A percentile compares a stretch with the other conserved stretches of the same genome.
Conservation (phyloP, 2,113 vertebrate species). For the Solea solea region DNA sequence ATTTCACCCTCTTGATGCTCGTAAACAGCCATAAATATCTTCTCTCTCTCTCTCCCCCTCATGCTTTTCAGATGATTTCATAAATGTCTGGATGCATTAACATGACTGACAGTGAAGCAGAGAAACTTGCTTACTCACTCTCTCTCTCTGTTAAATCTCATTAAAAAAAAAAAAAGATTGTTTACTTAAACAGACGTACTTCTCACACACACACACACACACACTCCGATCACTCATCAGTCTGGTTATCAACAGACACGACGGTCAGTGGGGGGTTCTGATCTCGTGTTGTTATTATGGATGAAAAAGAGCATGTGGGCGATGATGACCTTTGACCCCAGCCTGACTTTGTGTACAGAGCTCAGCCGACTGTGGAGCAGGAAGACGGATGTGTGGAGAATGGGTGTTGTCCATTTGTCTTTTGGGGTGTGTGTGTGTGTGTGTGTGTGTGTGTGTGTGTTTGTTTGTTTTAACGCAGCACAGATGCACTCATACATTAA, state of each 20-base stretch:
- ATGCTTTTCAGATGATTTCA: conserved; percentile 7
- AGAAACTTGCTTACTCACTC: neutral
- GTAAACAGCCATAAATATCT: conserved; percentile 7
- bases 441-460: neutral
- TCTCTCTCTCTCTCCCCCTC: neutral
- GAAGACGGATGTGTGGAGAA: neutral
- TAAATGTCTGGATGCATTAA: neutral
- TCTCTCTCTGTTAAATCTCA: neutral
- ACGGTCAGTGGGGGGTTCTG: conserved; percentile 15
- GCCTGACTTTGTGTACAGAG: conserved; percentile 24
- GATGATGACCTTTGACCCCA: conserved; percentile 31
- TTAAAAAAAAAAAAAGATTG: neutral
- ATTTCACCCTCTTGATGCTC: neutral
- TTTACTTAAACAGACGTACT: neutral
- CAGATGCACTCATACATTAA: conserved; percentile 21
- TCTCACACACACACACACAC: conserved; percentile 10
- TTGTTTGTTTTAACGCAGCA: conserved; percentile 40
- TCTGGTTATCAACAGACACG: conserved; percentile 32
- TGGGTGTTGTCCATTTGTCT: conserved; percentile 20
- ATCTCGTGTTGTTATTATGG: conserved; percentile 21
- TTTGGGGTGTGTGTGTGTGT: neutral
- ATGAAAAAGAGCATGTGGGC: conserved; percentile 13
- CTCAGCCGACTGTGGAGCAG: conserved; percentile 25
- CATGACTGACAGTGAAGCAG: neutral
- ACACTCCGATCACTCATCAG: conserved; percentile 29